Base-by-base conservation (phyloP, 1,140 invertebrate species). In the Leguminivora glycinivorella region DNA sequence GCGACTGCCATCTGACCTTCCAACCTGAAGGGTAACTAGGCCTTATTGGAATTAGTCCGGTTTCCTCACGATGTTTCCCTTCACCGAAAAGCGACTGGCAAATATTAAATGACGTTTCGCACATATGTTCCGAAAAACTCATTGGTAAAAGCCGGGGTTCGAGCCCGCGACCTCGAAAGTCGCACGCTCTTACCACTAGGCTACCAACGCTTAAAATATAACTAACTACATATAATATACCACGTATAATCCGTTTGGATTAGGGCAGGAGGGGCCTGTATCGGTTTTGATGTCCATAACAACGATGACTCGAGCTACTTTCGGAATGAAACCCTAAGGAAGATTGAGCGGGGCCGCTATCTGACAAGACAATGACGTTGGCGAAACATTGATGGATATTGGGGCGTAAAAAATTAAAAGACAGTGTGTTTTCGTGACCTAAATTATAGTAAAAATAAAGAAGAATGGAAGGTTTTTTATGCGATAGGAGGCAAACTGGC, bases 311-410 rank as follows among this genome's bases (percentile, higher is more conserved):
- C 78, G 80, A 80, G 75, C 86, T 89, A 89, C 87, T 89, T 89
- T 86, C 80, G 77, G 81, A 88, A 89, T 91, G 88, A 89, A 90
- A 90, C 78, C 74, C 79, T 88, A 90, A 90, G 78, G 83, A 87
- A 90, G 88, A 90, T 90, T 89, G 87, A 89, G 75, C 81, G 78
- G 76, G 74, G 75, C 70, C 75, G 82, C 84, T 86, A 89, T 86
- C 81, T 63, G 72, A 73, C 71, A 84, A 89, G 86, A 89, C 86
- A 89, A 85, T 90, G 88, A 88, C 85, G 84, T 87, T 82, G 81
- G 80, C 83, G 77, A 85, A 88, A 88, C 69, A 58, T 70, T 86
- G 77, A 80, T 79, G 79, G 73, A 75, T 78, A 72, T 77, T 75
- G 67, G 56, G 47, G 19, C 71, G 69, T 71, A 72, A 74, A 72